phyloP scores from a whole-genome alignment of 2,888 invertebrate species.

The Sinotaia quadrata region DNA sequence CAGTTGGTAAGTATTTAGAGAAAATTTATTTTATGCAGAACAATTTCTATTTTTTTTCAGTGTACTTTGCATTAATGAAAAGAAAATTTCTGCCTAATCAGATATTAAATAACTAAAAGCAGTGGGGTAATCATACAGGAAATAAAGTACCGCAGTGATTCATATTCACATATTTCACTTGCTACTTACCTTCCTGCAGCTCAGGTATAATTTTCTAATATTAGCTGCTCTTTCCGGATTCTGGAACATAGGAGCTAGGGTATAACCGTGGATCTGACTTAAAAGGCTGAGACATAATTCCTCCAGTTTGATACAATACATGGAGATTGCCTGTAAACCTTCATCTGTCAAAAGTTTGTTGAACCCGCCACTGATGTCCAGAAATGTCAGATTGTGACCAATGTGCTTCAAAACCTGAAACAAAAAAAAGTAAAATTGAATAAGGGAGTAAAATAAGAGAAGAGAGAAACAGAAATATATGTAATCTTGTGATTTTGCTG shows the following conservation, averaged over 20 bases:
- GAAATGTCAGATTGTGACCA: constrained; percentile 47
- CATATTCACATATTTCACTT: too few relatives aligned
- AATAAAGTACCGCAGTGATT: too few relatives aligned
- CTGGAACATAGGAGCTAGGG: constrained; percentile 55
- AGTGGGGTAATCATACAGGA: too few relatives aligned
- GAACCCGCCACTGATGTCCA: constrained; percentile 63
- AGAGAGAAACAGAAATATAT: not conserved
- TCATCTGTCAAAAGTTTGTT: constrained; percentile 54
- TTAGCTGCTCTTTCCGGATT: constrained; percentile 47
- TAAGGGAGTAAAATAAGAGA: not conserved
- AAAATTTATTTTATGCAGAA: too few relatives aligned
- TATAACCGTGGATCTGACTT: constrained; percentile 46
- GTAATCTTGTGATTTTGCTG: not conserved
- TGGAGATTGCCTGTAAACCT: constrained; percentile 54
- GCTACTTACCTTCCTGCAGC: constrained; percentile 59
- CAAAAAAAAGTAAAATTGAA: not conserved
- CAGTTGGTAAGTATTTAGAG: too few relatives aligned
- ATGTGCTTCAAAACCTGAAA: constrained; percentile 57
- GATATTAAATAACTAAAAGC: too few relatives aligned
- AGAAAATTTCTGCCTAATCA: too few relatives aligned
- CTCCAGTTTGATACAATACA: constrained; percentile 55
- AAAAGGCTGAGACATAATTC: constrained; percentile 56
- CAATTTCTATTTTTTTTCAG: too few relatives aligned
- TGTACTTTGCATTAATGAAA: too few relatives aligned
- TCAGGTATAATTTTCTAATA: constrained; percentile 50